phyloP scores from a whole-genome alignment of 2,113 vertebrate genomes.

The Poeciliopsis turrubarensis region DNA sequence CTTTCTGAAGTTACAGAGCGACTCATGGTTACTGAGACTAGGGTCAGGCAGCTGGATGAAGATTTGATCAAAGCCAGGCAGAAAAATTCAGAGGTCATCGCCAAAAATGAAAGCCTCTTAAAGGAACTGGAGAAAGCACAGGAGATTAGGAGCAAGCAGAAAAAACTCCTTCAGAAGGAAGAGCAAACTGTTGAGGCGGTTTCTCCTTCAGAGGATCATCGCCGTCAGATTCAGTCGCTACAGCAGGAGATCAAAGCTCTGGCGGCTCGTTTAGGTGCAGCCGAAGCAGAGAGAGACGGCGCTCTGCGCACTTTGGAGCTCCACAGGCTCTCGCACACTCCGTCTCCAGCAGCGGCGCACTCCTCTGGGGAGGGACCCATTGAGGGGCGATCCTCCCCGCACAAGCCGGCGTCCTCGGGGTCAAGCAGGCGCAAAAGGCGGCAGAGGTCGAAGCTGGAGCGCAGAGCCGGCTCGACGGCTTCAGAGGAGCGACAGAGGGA shows the following conservation, averaged over 20 bases:
- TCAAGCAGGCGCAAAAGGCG: constrained; percentile 81
- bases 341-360: constrained; percentile 35
- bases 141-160: constrained; percentile 32
- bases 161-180: constrained; percentile 30
- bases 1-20: constrained; percentile 84
- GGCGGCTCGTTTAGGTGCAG: constrained; percentile 58
- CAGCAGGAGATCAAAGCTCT: constrained; percentile 61
- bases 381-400: constrained; percentile 46
- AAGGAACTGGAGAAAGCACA: constrained; percentile 46
- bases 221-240: constrained; percentile 64
- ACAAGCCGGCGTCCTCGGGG: constrained; percentile 36
- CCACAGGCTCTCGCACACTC: constrained; percentile 61
- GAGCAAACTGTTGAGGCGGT: constrained; percentile 34
- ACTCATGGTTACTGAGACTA: constrained; percentile 77
- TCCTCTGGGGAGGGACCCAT: constrained; percentile 60
- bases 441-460: constrained; percentile 82
- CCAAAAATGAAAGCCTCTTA: constrained; percentile 76
- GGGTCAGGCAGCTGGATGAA: constrained; percentile 79
- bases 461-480: constrained; percentile 45
- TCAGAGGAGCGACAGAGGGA: constrained; percentile 62
- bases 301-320: constrained; percentile 46
- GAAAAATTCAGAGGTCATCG: constrained; percentile 75
- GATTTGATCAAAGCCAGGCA: constrained; percentile 77
- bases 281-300: constrained; percentile 61
- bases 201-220: constrained; percentile 61